These are phyloP conservation scores for Neogale vison DNA, from an alignment of 2,113 vertebrate genomes.

Conservation along the genomic window DNA sequence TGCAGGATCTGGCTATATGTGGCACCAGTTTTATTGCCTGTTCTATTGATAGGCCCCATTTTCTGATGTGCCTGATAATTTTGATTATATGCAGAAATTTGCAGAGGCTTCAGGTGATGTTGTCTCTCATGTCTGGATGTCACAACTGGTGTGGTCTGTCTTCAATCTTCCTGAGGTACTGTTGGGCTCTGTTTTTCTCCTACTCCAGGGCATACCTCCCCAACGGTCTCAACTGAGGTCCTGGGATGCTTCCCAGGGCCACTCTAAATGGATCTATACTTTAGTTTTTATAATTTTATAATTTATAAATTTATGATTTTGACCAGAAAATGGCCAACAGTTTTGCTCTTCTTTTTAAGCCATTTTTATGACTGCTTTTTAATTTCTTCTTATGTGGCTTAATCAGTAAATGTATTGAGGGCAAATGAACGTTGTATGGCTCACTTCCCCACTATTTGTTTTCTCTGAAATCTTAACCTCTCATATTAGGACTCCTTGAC, in stretches of 20 bases:
- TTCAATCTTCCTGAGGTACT: not conserved
- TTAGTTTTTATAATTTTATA: not conserved
- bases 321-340: not conserved
- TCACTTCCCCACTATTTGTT: not conserved
- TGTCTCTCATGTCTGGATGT: not conserved
- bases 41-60: not conserved
- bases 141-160: not conserved
- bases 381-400: not conserved
- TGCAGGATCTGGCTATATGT: not conserved
- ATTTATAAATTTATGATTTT: too few species aligned
- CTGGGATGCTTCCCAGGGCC: not conserved
- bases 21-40: not conserved
- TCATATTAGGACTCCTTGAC: not conserved
- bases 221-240: not conserved
- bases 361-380: not conserved
- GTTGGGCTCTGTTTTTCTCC: not conserved
- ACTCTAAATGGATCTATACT: not conserved
- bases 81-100: not conserved
- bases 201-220: accelerated
- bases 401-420: not conserved
- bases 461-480: not conserved
- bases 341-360: not conserved
- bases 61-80: not conserved
- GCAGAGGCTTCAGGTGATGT: not conserved
- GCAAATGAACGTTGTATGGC: not conserved